Evolutionary conservation across 2,888 invertebrate genomes (phyloP), one percentile per base, ranked within the genome.

Genomic region (Polydrusus tereticollis): DNA sequence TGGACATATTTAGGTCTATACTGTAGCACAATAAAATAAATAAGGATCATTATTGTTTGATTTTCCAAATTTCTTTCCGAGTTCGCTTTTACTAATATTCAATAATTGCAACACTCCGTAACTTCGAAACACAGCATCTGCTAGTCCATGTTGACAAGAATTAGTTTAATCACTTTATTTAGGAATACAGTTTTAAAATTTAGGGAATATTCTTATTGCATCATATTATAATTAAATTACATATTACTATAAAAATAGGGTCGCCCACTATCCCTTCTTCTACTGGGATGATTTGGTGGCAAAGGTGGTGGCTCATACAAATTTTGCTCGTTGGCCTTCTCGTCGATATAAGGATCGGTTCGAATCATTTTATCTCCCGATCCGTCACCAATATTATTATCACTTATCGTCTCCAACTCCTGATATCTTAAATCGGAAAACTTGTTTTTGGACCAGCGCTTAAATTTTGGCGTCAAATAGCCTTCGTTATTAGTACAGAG

Each of bases 271-370:
- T 60, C 52, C 43, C 60, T 62, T 55, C 69, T 36, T 26, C 50
- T 50, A 26, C 12, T 16, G 20, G 79, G 78, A 77, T 81, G 80
- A 57, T 79, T 78, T 1, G 82, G 82, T 29, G 82, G 82, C 55
- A 81, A 73, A 20, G 82, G 81, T 33, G 77, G 57, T 29, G 29
- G 16, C 36, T 62, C 67, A 63, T 69, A 71, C 16, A 71, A 64
- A 43, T 57, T 36, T 26, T 47, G 41, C 1, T 52, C 52, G 8
- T 63, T 50, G 14, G 26, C 26, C 33, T 10, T 29, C 16, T 50
- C 63, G 18, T 47, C 18, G 38, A n/a, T 10, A 10, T 8, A n/a
- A 41, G 4, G 3, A n/a, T 63, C 62, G 4, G 16, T 33, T 16
- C 14, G 14, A 29, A 55, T 29, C 52, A 50, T 47, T n/a, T 29